A percentile compares a stretch with the other conserved stretches of the same genome.
Conservation (phyloP, 2,113 vertebrate species). For the cattle (Bos taurus) region DNA sequence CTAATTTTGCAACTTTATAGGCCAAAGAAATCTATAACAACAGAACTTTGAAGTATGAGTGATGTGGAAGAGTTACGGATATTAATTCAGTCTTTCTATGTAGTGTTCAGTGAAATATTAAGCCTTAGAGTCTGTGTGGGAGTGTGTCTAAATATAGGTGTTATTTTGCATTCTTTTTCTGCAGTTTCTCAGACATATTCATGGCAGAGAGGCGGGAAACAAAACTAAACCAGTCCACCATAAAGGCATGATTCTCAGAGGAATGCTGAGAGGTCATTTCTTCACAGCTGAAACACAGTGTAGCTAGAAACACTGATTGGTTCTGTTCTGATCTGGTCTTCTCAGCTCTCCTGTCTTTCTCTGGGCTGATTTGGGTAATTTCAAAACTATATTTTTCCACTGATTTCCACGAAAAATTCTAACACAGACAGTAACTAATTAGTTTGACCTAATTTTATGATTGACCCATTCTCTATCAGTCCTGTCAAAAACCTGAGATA, state of each 20-base stretch:
- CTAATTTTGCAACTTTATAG: slow-evolving; percentile 65
- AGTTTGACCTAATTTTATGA: slow-evolving; percentile 4
- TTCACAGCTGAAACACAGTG: background rate
- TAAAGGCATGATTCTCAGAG: slow-evolving; percentile 15
- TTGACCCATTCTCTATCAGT: background rate
- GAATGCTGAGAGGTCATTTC: slow-evolving; percentile 17
- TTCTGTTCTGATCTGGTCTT: background rate
- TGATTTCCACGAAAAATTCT: background rate
- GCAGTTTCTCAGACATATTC: slow-evolving; percentile 57
- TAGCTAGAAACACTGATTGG: background rate
- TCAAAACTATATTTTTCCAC: background rate
- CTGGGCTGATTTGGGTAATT: background rate
- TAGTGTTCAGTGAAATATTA: slow-evolving; percentile 72
- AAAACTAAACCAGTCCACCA: background rate
- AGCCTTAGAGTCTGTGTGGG: slow-evolving; percentile 60
- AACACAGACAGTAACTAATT: background rate
- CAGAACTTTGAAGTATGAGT: slow-evolving; percentile 66
- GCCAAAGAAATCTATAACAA: slow-evolving; percentile 65
- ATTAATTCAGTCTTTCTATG: slow-evolving; percentile 71
- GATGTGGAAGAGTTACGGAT: slow-evolving; percentile 67
- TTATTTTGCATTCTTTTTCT: slow-evolving; percentile 70
- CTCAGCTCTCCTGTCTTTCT: background rate
- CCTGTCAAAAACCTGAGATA: background rate
- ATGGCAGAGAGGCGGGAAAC: background rate
- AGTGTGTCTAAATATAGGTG: slow-evolving; percentile 70